Evolutionary conservation across 2,113 vertebrate genomes (phyloP).

Genomic region (Actenoides lindsayi): DNA sequence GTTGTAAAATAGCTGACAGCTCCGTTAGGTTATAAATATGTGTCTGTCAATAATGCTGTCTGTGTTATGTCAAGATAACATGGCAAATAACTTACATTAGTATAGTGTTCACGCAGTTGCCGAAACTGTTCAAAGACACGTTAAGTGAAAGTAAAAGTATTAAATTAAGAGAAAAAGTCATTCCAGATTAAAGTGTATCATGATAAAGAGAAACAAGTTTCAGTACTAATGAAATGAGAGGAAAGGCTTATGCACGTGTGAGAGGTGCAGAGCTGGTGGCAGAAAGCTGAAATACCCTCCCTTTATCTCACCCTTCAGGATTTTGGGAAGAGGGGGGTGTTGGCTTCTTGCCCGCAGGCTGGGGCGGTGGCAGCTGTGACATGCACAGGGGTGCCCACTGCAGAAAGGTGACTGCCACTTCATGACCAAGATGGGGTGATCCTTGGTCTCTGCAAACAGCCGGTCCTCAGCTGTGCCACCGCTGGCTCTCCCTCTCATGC

Average conservation of each 20-base stretch:
- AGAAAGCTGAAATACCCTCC: accelerated
- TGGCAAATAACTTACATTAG: neutral
- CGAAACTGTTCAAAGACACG: neutral
- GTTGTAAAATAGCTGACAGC: neutral
- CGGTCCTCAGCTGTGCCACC: accelerated
- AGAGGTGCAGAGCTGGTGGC: accelerated
- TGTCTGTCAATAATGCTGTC: neutral
- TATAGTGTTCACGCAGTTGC: neutral
- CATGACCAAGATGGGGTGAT: accelerated
- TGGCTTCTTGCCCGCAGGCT: accelerated
- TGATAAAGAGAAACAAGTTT: neutral
- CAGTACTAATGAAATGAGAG: neutral
- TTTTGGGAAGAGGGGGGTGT: accelerated
- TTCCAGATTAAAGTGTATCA: neutral
- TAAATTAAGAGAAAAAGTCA: neutral
- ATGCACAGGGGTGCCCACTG: accelerated
- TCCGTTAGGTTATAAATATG: neutral
- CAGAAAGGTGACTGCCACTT: neutral
- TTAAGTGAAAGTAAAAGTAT: neutral
- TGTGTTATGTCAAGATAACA: neutral
- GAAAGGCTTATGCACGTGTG: accelerated
- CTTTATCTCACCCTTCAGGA: neutral
- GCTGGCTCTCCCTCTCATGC: neutral
- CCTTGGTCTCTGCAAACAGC: accelerated
- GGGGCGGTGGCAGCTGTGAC: neutral